Conservation (phyloP, 2,797 vertebrate species). For the Enteromius treurensis region DNA sequence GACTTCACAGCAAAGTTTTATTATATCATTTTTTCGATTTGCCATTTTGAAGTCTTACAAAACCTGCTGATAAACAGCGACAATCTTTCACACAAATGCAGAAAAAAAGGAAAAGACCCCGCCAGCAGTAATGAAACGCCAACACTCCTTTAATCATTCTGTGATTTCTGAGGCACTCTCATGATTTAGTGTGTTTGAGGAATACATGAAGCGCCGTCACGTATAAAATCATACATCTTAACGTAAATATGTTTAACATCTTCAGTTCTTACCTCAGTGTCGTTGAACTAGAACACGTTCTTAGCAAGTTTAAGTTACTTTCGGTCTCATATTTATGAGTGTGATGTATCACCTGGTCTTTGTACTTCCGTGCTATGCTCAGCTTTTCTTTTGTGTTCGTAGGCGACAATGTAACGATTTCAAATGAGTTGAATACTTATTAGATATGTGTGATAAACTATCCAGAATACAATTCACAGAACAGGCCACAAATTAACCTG, state of each 20-base stretch:
- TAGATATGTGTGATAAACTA: not conserved
- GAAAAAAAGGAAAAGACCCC: too few relatives aligned
- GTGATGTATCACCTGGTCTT: not conserved
- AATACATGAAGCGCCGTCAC: not conserved
- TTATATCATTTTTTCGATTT: constrained; percentile 73
- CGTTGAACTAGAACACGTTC: too few relatives aligned
- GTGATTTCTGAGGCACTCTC: not conserved
- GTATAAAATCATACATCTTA: too few relatives aligned
- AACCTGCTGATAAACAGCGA: not conserved
- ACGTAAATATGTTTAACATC: not conserved
- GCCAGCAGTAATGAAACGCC: not conserved
- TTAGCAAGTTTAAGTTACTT: not conserved
- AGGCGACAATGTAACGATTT: not conserved
- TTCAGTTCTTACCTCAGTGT: not conserved
- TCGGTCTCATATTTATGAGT: not conserved
- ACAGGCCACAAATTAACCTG: too few relatives aligned
- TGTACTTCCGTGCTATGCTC: not conserved
- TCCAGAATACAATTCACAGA: not conserved
- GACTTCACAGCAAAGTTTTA: constrained; percentile 81
- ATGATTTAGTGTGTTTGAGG: not conserved
- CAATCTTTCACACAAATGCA: not conserved
- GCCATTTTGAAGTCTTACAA: constrained; percentile 71
- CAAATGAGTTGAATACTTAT: not conserved
- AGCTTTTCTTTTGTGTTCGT: too few relatives aligned
- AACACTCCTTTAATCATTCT: not conserved